Base-by-base conservation (phyloP, 2,797 vertebrate species). In the Mallotus villosus region DNA sequence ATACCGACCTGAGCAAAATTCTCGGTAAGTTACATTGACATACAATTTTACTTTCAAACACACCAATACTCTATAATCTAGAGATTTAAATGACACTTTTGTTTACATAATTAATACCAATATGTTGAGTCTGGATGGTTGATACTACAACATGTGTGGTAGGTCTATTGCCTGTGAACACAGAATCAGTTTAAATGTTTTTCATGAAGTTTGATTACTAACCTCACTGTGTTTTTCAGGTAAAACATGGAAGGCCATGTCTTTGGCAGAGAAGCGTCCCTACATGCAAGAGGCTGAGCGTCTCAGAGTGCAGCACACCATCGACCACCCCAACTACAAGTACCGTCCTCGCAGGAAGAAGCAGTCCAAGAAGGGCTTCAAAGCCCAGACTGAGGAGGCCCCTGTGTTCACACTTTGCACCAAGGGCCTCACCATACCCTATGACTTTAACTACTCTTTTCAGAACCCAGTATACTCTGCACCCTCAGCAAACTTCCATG, bases 211-310 rank as follows among this genome's bases (percentile, higher is more conserved):
- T n/a, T 55, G 67, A 25, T 27, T 34, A 12, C 61, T 66, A 67
- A 59, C 70, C 2, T 58, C 49, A 1, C 19, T n/a, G 9, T 86
- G 25, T 67, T 55, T 46, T 53, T 70, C 85, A 97, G 96, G 96
- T 29, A 96, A 94, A 78, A 94, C 94, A 24, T 99, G 97, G 97
- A 97, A 96, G 81, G 94, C 96, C 76, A 94, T 99, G 92, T 92
- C 95, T 3, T 90, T 96, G 88, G 82, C 93, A 5, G 96, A 98
- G 87, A 98, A 98, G 89, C 93, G 96, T 0, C 97, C 97, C 0
- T 99, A 97, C 91, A 97, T 98, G 94, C 96, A 98, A 81, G 97
- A 99, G 87, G 95, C 97, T 3, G 97, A 99, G 87, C 91, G 97
- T 21, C 92, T 98, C 82, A 92, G 97, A 32, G 94, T 98, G 64